A percentile compares a stretch with the other conserved stretches of the same genome.
phyloP scores from a whole-genome alignment of 64 coral and sea anemone genomes.

The Trachythela sp. region DNA sequence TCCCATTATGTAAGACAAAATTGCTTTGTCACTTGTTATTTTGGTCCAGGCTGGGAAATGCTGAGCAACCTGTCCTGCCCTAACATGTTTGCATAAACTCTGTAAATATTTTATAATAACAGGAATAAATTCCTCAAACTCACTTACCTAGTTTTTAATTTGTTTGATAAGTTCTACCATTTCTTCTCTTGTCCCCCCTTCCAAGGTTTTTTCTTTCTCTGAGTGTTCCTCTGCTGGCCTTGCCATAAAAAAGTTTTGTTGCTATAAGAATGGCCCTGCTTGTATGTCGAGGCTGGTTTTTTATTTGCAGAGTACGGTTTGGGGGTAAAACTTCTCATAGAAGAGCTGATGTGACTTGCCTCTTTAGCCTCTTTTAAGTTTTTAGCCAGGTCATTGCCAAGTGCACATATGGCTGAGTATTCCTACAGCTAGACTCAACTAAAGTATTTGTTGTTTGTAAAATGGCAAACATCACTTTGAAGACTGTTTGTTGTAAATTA shows the following conservation, averaged over 20 bases:
- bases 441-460: not conserved
- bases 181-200: not conserved
- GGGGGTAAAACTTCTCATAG: not conserved
- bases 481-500: not conserved
- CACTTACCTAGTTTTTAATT: not conserved
- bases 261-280: not conserved
- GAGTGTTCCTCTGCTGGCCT: not conserved
- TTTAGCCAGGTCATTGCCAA: conserved; percentile 4
- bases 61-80: too few species aligned
- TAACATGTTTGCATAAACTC: too few species aligned
- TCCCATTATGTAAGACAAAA: too few species aligned
- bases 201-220: not conserved
- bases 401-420: not conserved
- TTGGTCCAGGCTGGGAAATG: too few species aligned
- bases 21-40: too few species aligned
- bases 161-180: not conserved
- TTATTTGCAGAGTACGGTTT: not conserved
- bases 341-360: not conserved
- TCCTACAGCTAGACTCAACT: not conserved
- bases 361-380: not conserved
- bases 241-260: too few species aligned
- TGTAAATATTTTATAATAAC: too few species aligned
- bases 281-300: not conserved
- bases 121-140: not conserved
- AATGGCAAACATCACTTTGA: not conserved